These are phyloP conservation scores for Dioctria rufipes DNA, from an alignment of 2,888 invertebrate genomes.

Conservation along the genomic window DNA sequence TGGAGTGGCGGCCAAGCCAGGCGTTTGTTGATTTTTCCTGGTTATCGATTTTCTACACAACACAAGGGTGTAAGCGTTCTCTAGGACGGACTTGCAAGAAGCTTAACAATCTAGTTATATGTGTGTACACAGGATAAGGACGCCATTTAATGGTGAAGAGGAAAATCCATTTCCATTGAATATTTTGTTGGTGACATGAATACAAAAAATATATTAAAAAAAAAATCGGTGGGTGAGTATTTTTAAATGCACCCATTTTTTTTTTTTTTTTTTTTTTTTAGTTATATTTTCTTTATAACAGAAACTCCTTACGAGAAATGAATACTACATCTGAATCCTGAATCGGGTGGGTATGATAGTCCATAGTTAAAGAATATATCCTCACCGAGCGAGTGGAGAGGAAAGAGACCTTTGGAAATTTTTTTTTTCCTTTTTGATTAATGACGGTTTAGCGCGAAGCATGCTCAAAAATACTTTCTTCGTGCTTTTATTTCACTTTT, in stretches of 20 bases:
- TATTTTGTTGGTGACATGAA: conserved; percentile 20
- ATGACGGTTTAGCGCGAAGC: conserved; percentile 20
- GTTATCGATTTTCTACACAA: conserved; percentile 43
- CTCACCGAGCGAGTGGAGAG: neutral
- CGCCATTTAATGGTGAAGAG: conserved; percentile 40
- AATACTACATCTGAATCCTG: neutral
- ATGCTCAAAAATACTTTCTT: conserved; percentile 39
- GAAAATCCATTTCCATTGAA: conserved; percentile 41
- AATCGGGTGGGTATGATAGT: neutral
- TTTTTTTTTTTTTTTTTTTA: conserved; percentile 2
- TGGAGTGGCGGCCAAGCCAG: neutral
- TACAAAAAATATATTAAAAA: neutral
- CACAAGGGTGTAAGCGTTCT: conserved; percentile 47
- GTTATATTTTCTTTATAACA: conserved; percentile 28
- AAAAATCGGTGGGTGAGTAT: conserved; percentile 4
- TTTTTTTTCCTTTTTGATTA: conserved; percentile 25
- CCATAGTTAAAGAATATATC: neutral
- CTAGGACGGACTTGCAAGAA: conserved; percentile 39
- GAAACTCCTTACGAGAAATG: neutral
- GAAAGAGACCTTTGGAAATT: neutral
- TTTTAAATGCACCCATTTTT: neutral
- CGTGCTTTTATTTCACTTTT: neutral
- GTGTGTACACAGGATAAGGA: conserved; percentile 30
- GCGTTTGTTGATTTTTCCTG: conserved; percentile 48
- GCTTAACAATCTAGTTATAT: conserved; percentile 34